Percentiles rank a stretch among this genome's conserved stretches.
Evolutionary conservation across 2,113 vertebrate genomes (phyloP).

Genomic region (Dromaius novaehollandiae): DNA sequence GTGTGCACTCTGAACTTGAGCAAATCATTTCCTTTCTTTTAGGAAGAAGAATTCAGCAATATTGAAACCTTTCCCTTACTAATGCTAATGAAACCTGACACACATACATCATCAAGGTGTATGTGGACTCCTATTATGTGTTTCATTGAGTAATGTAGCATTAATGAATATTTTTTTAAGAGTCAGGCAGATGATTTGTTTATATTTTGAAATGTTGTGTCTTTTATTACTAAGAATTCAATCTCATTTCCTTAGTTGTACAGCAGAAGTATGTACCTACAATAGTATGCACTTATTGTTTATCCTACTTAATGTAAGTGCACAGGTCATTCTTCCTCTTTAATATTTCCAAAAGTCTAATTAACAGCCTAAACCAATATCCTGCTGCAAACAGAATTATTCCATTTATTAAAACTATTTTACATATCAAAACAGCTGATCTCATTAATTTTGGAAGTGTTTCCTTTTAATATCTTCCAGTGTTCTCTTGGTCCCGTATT

Average conservation of each 20-base stretch:
- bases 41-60: background rate
- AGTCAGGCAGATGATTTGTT: background rate
- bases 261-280: background rate
- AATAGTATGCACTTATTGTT: background rate
- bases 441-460: background rate
- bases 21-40: background rate
- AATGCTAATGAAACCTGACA: background rate
- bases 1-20: rapidly evolving
- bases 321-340: background rate
- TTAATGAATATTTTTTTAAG: background rate
- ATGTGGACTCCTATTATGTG: background rate
- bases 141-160: background rate
- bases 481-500: background rate
- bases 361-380: background rate
- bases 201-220: background rate
- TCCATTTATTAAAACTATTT: background rate
- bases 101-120: background rate
- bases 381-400: background rate
- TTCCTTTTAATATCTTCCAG: background rate
- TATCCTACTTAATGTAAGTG: background rate
- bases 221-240: background rate
- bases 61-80: background rate
- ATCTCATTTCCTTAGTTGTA: background rate
- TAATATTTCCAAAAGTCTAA: background rate
- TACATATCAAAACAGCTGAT: background rate